Evolutionary conservation across 2,888 invertebrate species (phyloP), one percentile per base, ranked within the genome.

Genomic region (Cylindroiulus punctatus): DNA sequence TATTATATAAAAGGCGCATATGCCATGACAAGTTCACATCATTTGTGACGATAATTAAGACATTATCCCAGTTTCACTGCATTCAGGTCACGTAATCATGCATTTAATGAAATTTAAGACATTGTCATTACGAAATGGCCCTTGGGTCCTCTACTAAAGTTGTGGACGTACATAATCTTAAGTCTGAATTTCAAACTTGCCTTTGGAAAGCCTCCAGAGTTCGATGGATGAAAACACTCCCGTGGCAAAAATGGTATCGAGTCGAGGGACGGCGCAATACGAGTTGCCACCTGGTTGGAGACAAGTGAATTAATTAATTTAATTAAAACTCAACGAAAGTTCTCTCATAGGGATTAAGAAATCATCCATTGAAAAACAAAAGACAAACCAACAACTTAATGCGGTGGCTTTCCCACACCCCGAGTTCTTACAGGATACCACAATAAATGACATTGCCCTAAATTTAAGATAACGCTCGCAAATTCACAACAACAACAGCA

Each of bases 201-300:
- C 95, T 96, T 97, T 97, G 90, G 98, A 98, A 92, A 99, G 94
- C 93, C 97, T 96, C 96, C 98, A 97, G 92, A 99, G 95, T 94
- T 99, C 99, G 94, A 97, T 97, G 91, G 99, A 98, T 90, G 98
- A 98, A 95, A 99, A 99, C 92, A 99, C 99, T 92, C 99, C 99
- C 90, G 98, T 99, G 91, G 99, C 98, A 94, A 98, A 95, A 93
- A 99, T 98, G 92, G 98, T 98, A 94, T 98, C 98, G 94, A 98
- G 98, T 94, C 97, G 97, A 92, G 98, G 96, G 92, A 98, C 97
- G 92, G 97, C 97, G 93, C 98, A 98, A 94, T 97, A 97, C 94
- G 98, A 98, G 94, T 97, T 87, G 30, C 84, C 86, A 81, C 87
- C 87, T 87, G 44, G 47, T 26, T 76, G 30, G 76, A 76, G 76